Base-by-base conservation (phyloP, 30 jellyfish, hydroid and myxozoan genomes). In the Cassiopea xamachana region DNA sequence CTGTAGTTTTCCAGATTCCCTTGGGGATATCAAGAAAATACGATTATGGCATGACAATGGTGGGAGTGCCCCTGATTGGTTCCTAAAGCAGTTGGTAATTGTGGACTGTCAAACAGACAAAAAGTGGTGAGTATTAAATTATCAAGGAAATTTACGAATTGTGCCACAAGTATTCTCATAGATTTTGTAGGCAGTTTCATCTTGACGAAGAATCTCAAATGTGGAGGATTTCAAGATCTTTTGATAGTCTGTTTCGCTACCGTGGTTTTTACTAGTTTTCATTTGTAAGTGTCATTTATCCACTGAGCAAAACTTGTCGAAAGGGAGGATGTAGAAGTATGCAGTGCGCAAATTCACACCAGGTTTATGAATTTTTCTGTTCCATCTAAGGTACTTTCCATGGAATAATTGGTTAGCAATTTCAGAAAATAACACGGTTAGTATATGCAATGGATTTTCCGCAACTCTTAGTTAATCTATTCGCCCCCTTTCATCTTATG, bases 21-120 rank as follows among this genome's bases (percentile, higher is more conserved):
- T 87, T 60, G 94, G 94, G 19, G 94, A 87, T 69, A 87, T 87
- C 60, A 87, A 80, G 84, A 87, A 87, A 61, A 87, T 87, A 47
- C 75, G 84, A 61, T 79, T 87, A 6, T 87, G 94, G 94, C 94
- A 87, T 62, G 94, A 87, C 69, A 77, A 77, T 67, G 84, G 89
- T 59, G 94, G 94, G 27, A 18, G 13, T 13, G 48, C 94, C 1
- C 94, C 94, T 58, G 83, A 77, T 39, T 87, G 94, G 94, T 87
- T 75, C 60, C 69, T 87, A 69, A 87, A 87, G 61, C 94, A 87
- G 58, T 50, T 87, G 39, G 60, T 87, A 2, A 87, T 87, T 45
- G 89, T 87, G 59, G 94, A 87, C 27, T 87, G 94, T 69, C 94
- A 87, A 39, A 50, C 85, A 45, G 94, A 87, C 19, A 77, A 76